phyloP scores from a whole-genome alignment of 2,888 invertebrate genomes.

The Agapostemon virescens region DNA sequence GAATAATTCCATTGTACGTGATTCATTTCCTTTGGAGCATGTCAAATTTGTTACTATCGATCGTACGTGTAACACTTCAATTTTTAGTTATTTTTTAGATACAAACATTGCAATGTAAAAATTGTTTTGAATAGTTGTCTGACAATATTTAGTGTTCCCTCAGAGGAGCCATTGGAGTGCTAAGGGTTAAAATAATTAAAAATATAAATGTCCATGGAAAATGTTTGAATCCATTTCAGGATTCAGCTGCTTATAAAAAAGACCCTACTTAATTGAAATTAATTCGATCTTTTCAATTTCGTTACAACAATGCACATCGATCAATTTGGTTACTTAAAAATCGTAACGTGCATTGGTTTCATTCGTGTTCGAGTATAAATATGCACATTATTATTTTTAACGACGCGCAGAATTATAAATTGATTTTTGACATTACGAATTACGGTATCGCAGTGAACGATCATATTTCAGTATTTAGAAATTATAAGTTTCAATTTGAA shows the following conservation, averaged over 20 bases:
- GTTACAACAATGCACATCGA: neutral
- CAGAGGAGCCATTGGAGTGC: too few species aligned
- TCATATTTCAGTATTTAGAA: neutral
- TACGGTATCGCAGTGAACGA: neutral
- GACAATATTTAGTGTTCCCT: too few species aligned
- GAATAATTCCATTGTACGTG: too few species aligned
- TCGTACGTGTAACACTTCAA: too few species aligned
- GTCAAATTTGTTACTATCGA: too few species aligned
- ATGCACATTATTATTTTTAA: too few species aligned
- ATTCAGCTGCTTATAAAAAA: neutral
- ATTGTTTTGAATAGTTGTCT: too few species aligned
- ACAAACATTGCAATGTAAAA: too few species aligned
- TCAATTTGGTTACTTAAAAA: too few species aligned
- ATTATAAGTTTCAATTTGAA: neutral
- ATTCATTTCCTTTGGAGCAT: too few species aligned
- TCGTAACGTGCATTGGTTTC: too few species aligned
- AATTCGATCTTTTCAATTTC: neutral
- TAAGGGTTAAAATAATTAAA: neutral
- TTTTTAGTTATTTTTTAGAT: too few species aligned
- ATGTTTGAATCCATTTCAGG: neutral
- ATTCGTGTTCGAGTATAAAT: neutral
- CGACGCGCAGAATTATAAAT: neutral
- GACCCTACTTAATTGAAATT: neutral
- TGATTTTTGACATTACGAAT: neutral
- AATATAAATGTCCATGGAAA: neutral